phyloP scores from a whole-genome alignment of 2,888 invertebrate species.

The Ferrisia virgata region DNA sequence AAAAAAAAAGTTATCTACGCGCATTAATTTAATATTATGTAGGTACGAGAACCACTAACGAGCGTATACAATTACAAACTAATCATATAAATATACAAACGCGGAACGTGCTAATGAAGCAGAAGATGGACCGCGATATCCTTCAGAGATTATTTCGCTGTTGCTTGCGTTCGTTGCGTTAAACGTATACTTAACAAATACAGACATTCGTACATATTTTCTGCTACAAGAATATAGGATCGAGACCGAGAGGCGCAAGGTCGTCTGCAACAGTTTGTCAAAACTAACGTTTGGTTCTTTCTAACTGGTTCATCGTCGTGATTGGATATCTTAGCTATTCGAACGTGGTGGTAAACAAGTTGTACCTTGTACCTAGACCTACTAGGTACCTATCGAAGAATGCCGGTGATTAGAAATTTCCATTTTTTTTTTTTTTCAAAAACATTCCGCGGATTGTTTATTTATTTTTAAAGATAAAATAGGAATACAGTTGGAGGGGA shows the following conservation, averaged over 20 bases:
- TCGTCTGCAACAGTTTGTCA: background rate
- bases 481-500: background rate
- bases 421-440: background rate
- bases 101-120: background rate
- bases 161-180: background rate
- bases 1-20: background rate
- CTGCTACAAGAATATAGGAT: background rate
- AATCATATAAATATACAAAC: background rate
- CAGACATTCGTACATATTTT: background rate
- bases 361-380: background rate
- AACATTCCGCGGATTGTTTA: background rate
- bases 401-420: background rate
- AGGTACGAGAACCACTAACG: background rate
- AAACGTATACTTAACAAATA: background rate
- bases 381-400: background rate
- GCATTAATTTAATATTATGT: background rate
- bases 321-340: no score
- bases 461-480: background rate
- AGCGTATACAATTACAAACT: background rate
- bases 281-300: background rate
- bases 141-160: background rate
- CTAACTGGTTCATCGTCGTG: background rate
- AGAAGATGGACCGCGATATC: constrained; percentile 23
- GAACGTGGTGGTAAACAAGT: background rate
- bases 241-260: background rate